Percentiles rank a stretch among this genome's conserved stretches.
Evolutionary conservation across 2,113 vertebrate species (phyloP).

Genomic region (Coturnix japonica): DNA sequence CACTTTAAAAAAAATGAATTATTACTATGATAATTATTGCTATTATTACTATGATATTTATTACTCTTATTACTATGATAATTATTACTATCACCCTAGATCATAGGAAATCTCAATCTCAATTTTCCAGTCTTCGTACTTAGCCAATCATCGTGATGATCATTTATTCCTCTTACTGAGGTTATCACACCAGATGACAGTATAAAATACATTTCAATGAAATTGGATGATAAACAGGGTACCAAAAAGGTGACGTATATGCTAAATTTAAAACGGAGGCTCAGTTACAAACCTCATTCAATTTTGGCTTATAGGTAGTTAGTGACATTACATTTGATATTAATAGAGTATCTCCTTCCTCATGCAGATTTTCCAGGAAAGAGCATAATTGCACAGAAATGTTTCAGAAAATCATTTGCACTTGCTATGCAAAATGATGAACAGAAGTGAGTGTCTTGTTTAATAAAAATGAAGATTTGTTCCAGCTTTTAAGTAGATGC

Average conservation of each 20-base stretch:
- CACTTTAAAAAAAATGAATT: constrained; percentile 7
- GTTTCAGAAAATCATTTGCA: constrained; percentile 51
- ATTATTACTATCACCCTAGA: not conserved
- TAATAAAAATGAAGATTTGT: constrained; percentile 62
- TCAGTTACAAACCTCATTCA: not conserved
- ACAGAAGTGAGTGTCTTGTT: constrained; percentile 16
- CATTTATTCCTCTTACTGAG: not conserved
- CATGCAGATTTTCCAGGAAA: not conserved
- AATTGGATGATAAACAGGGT: not conserved
- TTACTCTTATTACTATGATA: too few relatives aligned
- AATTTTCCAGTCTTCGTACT: not conserved
- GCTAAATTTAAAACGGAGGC: not conserved
- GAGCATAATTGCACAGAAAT: constrained; percentile 4
- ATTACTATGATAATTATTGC: too few relatives aligned
- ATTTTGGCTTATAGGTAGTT: not conserved
- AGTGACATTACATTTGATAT: not conserved
- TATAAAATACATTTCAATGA: not conserved
- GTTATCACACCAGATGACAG: not conserved
- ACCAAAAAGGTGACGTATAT: not conserved
- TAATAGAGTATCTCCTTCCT: not conserved
- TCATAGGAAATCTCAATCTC: not conserved
- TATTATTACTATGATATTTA: too few relatives aligned
- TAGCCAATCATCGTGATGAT: not conserved
- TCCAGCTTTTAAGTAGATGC: constrained; percentile 67
- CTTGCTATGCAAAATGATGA: constrained; percentile 24